These are phyloP conservation scores for Microdon myrmicae DNA, from an alignment of 2,888 invertebrate species.

Conservation along the genomic window DNA sequence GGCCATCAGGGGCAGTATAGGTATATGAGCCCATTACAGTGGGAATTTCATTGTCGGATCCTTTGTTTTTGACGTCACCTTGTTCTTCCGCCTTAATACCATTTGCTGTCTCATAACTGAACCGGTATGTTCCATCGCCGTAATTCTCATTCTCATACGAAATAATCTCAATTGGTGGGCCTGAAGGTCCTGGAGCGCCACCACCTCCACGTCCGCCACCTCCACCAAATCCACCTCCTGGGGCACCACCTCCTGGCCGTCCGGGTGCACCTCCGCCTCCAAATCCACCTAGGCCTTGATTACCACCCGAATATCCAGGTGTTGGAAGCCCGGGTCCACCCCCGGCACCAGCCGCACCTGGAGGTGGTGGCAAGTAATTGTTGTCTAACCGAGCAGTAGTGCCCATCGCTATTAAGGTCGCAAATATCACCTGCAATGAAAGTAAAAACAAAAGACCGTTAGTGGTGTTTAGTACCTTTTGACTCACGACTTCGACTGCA, in stretches of 20 bases:
- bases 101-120: conserved; percentile 73
- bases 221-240: conserved; percentile 55
- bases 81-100: conserved; percentile 73
- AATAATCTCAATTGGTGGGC: conserved; percentile 69
- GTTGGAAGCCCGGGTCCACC: conserved; percentile 65
- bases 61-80: conserved; percentile 72
- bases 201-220: conserved; percentile 57
- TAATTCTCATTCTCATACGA: conserved; percentile 71
- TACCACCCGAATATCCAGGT: conserved; percentile 63
- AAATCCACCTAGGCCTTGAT: conserved; percentile 61
- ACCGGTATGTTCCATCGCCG: conserved; percentile 71
- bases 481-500: conserved; percentile 39
- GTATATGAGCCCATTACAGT: conserved; percentile 72
- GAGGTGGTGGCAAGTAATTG: conserved; percentile 70
- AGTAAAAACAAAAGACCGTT: conserved; percentile 24
- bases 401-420: conserved; percentile 66
- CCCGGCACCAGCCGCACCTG: conserved; percentile 67
- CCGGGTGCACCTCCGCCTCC: conserved; percentile 61
- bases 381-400: conserved; percentile 70
- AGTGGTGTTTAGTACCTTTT: conserved; percentile 35
- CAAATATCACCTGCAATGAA: conserved; percentile 66
- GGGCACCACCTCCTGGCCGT: conserved; percentile 59
- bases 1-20: conserved; percentile 75
- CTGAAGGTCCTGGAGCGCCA: conserved; percentile 58
- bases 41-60: conserved; percentile 70